Evolutionary conservation across 92 coral and sea anemone genomes (phyloP), one percentile per base, ranked within the genome.

Genomic region (Palythoa grandiflora): DNA sequence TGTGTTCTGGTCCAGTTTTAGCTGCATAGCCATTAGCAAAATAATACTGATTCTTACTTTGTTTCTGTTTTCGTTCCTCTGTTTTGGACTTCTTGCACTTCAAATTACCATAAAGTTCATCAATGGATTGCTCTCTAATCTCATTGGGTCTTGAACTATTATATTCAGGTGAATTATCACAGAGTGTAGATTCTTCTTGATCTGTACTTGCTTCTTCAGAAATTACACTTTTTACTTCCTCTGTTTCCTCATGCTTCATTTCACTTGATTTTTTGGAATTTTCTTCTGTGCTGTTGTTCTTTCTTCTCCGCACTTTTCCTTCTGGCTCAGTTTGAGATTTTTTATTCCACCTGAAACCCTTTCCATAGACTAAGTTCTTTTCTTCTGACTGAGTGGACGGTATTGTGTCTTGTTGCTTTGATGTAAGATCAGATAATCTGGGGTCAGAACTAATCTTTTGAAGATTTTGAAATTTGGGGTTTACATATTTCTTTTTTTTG

Each of bases 271-370:
- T 81, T 81, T 39, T 40, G 47, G 74, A 80, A 21, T 19, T 37
- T 55, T 38, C 38, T 5, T 37, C 54, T 65, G 65, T 65, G 72
- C 74, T 77, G 3, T 14, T 77, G 3, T 77, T 54, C 21, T 53
- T 77, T 21, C 54, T 40, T 8, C 4, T 8, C 17, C 28, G 15
- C 1, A 39, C 48, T 17, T 77, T 77, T 3, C 3, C 28, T 40
- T 61, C 85, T 38, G 63, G 47, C 28, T 40, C 73, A 1, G 15
- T 10, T 79, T 79, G 7, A 6, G 28, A 12, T 6, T 47, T 40
- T 53, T 81, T 65, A 61, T 81, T 81, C 86, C 86, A 81, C 20
- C 55, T 81, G 47, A 81, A 81, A 7, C 86, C 86, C 44, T 81
- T 81, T 40, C 86, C 86, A 12, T 20, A 19, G 5, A 81, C 60